Evolutionary conservation across 2,113 vertebrate genomes (phyloP).

Genomic region (Ivindomyrus marchei): DNA sequence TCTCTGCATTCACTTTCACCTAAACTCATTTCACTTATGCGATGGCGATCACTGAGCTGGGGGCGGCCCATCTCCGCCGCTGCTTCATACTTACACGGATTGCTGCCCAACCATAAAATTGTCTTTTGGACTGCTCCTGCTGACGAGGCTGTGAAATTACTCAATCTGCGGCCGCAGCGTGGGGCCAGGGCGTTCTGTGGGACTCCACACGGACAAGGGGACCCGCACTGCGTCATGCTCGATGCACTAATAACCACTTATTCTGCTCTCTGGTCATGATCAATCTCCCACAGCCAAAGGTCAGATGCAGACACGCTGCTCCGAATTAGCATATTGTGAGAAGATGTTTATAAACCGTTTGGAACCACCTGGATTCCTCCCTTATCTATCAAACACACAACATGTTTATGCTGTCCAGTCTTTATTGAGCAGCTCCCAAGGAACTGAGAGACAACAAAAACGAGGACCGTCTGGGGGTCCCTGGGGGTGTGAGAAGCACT

Average conservation of each 20-base stretch:
- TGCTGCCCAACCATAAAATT: background rate
- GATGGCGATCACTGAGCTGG: too few species aligned
- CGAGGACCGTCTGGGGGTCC: too few species aligned
- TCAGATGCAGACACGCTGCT: constrained; percentile 22
- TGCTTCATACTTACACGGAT: background rate
- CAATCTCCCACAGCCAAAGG: constrained; percentile 34
- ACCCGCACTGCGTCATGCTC: background rate
- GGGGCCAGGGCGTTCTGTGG: background rate
- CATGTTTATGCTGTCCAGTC: background rate
- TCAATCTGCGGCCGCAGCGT: background rate
- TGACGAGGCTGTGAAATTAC: background rate
- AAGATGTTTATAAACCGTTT: background rate
- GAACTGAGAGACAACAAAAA: too few species aligned
- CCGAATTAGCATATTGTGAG: constrained; percentile 4
- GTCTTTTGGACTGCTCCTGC: background rate
- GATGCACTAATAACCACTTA: background rate
- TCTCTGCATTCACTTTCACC: background rate
- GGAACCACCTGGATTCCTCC: background rate
- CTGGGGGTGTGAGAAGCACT: too few species aligned
- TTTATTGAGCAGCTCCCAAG: background rate
- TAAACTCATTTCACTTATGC: background rate
- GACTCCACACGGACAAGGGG: background rate
- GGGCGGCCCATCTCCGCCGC: background rate
- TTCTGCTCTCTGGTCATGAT: background rate
- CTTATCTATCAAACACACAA: background rate